Evolutionary conservation across 2,113 vertebrate genomes (phyloP).

Genomic region (Pelodiscus sinensis): DNA sequence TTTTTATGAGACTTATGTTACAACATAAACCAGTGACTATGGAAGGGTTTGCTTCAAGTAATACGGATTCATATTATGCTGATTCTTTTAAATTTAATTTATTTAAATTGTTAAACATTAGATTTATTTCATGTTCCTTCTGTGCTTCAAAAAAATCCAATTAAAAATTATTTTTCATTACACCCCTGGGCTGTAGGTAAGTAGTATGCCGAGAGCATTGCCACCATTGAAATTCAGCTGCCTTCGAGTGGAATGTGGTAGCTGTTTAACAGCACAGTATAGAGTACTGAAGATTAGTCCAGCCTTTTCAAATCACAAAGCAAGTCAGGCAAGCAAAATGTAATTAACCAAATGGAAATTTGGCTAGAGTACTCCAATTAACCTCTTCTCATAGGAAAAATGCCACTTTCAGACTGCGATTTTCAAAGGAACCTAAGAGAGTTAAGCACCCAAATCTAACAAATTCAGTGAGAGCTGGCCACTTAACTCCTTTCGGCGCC

Average conservation of each 20-base stretch:
- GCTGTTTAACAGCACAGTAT: neutral
- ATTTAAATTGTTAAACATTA: neutral
- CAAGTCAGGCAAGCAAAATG: neutral
- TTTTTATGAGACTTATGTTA: neutral
- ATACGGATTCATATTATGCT: neutral
- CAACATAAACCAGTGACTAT: neutral
- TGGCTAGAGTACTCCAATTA: neutral
- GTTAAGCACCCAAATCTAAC: neutral
- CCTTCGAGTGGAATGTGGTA: neutral
- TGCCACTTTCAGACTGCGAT: neutral
- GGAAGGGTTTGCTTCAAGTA: neutral
- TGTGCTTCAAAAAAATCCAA: neutral
- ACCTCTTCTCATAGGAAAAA: neutral
- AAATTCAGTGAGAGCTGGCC: neutral
- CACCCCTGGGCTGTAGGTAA: neutral
- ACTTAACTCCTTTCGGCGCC: neutral
- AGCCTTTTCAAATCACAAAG: neutral
- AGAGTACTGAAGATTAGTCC: neutral
- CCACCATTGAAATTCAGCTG: neutral
- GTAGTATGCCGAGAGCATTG: neutral
- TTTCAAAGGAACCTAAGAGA: neutral
- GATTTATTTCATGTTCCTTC: neutral
- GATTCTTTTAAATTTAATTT: neutral
- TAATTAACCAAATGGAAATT: neutral
- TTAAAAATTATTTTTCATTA: neutral